A percentile compares a stretch with the other conserved stretches of the same genome.
Conservation (phyloP, 2,888 invertebrate genomes). For the Eupithecia subfuscata region DNA sequence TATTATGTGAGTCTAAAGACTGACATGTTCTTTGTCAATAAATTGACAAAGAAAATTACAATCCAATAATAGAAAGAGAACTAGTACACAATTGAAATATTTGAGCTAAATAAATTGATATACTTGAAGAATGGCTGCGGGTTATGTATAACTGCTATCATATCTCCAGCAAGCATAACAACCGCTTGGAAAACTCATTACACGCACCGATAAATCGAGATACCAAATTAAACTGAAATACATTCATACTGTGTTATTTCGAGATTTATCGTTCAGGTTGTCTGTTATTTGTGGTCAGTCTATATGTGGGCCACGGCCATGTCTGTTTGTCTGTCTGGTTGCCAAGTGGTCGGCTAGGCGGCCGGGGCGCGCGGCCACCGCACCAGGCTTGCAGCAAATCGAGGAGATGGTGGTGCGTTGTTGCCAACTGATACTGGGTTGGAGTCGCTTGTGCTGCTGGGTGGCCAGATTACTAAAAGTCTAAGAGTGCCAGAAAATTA, state of each 20-base stretch:
- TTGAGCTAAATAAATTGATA: background rate
- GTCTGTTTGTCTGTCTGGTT: constrained; percentile 67
- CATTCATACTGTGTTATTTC: constrained; percentile 3
- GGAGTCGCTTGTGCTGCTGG: background rate
- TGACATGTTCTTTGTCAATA: no score
- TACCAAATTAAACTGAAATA: constrained; percentile 19
- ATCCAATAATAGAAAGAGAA: no score
- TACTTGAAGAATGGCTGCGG: background rate
- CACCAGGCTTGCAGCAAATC: constrained; percentile 71
- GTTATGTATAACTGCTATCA: background rate
- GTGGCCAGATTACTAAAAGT: background rate
- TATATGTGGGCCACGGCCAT: constrained; percentile 56
- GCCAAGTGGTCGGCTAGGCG: constrained; percentile 77
- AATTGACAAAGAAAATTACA: no score
- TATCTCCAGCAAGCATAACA: background rate
- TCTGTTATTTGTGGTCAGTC: constrained; percentile 49
- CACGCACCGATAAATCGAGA: constrained; percentile 3
- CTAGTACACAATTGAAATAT: no score
- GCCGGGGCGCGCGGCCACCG: constrained; percentile 66
- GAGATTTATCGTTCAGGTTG: constrained; percentile 25
- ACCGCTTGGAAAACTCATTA: background rate
- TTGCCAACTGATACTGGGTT: constrained; percentile 20
- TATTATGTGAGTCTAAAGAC: background rate
- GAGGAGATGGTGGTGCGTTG: constrained; percentile 48
- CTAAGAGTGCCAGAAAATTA: background rate